Evolutionary conservation across 1,140 invertebrate species (phyloP).

Genomic region (Tetranychus cinnabarinus): DNA sequence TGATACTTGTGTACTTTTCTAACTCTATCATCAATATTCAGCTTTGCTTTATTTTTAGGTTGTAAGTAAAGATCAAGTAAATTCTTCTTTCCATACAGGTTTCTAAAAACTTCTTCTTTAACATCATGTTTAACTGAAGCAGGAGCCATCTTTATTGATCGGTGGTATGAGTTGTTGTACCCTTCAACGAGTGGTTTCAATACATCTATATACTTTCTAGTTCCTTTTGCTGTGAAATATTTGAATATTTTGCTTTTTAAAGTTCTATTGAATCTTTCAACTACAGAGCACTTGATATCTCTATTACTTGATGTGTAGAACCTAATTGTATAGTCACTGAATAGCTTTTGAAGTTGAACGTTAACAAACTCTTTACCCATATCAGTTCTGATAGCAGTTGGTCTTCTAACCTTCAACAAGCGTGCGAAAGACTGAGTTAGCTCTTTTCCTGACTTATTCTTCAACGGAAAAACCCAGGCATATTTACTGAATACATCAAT

Average conservation of each 20-base stretch:
- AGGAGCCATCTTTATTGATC: slow-evolving; percentile 21
- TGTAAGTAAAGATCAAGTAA: not conserved
- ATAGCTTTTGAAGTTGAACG: slow-evolving; percentile 13
- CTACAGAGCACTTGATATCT: slow-evolving; percentile 21
- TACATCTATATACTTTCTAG: slow-evolving; percentile 21
- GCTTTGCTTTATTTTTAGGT: too few species aligned
- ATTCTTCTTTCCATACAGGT: not conserved
- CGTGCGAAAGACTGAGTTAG: not conserved
- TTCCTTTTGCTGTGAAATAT: slow-evolving; percentile 22
- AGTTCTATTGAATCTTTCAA: slow-evolving; percentile 24
- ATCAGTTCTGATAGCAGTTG: not conserved
- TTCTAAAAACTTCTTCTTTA: not conserved
- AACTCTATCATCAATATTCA: not conserved
- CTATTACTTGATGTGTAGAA: not conserved
- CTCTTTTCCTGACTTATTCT: slow-evolving; percentile 8
- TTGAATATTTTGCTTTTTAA: slow-evolving; percentile 24
- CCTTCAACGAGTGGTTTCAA: slow-evolving; percentile 18
- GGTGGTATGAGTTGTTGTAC: slow-evolving; percentile 23
- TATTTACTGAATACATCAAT: slow-evolving; percentile 15
- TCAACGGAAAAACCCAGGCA: slow-evolving; percentile 12
- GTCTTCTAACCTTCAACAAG: slow-evolving; percentile 5
- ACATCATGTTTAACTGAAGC: slow-evolving; percentile 18
- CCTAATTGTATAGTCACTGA: slow-evolving; percentile 10
- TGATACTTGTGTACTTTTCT: not conserved
- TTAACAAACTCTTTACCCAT: slow-evolving; percentile 6